Percentiles rank a stretch among this genome's conserved stretches.
Conservation (phyloP, 2,888 invertebrate genomes). For the Sminthurinus aureus region DNA sequence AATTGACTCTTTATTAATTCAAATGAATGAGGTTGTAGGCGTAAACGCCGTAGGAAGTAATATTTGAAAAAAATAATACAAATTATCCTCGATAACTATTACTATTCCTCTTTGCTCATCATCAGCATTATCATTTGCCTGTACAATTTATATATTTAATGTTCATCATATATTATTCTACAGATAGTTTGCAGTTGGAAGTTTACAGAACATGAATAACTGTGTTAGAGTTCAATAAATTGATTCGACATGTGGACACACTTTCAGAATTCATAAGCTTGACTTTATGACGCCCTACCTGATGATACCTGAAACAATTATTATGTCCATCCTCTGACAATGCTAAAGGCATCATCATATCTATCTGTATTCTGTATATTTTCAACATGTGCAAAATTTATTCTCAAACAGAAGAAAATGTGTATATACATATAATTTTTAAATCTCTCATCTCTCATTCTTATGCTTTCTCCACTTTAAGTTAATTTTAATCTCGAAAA, state of each 20-base stretch:
- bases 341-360: not conserved
- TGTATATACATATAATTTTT: not conserved
- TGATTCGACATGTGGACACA: conserved; percentile 12
- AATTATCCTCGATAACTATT: not conserved
- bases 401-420: not conserved
- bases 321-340: not conserved
- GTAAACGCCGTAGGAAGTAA: not conserved
- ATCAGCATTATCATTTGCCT: not conserved
- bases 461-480: not conserved
- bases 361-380: not conserved
- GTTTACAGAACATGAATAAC: not conserved
- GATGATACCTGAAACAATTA: not conserved
- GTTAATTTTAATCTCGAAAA: not conserved
- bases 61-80: not conserved
- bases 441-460: too few species aligned
- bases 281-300: not conserved
- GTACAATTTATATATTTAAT: not conserved
- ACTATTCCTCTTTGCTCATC: not conserved
- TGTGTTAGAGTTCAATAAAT: conserved; percentile 19
- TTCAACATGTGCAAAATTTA: too few species aligned
- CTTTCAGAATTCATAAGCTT: not conserved
- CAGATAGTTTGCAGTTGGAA: not conserved
- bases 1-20: too few species aligned
- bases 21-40: not conserved
- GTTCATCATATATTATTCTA: too few species aligned